Evolutionary conservation across 2,888 invertebrate species (phyloP), one percentile per base, ranked within the genome.

Genomic region (Drosophila barbarae): DNA sequence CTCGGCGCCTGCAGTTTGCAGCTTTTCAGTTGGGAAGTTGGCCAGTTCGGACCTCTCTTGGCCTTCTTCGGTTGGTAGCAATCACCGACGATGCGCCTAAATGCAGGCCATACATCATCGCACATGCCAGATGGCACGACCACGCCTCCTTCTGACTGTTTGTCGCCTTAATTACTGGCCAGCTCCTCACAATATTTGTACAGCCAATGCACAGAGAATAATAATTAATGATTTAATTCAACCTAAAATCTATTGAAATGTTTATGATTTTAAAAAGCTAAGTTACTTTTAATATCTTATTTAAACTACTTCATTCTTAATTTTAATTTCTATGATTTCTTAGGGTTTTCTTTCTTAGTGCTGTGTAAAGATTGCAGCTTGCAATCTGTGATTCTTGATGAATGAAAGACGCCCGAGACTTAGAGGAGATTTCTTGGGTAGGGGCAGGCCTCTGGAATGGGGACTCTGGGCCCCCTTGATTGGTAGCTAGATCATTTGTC

Each of bases 91-190:
- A 44, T 50, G 72, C 65, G 72, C 71, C 69, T 74, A 70, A 74
- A 67, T 72, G 60, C 71, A 55, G 63, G 54, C 61, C 76, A 85
- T 81, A 73, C 68, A 82, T 84, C 77, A 81, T 69, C 54, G 60
- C 53, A 66, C 60, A 54, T 69, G 78, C 65, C 70, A 75, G 78
- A 77, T 69, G 65, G 53, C 53, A 21, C 53, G 44, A 55, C 67
- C 79, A 83, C 85, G 85, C 85, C 85, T 77, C 74, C 55, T 72
- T 76, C 65, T 73, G 75, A 81, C 66, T 69, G 72, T 80, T 84
- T 85, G 85, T 85, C 85, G 77, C 85, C 83, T 85, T 85, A 85
- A 85, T 85, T 85, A 83, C 85, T 72, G 65, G 76, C 53, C 69
- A 69, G 61, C 44, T 44, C 47, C 49, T 52, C 49, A 46, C 47